Base-by-base conservation (phyloP, 2,888 invertebrate species). In the Calameuta pallipes region DNA sequence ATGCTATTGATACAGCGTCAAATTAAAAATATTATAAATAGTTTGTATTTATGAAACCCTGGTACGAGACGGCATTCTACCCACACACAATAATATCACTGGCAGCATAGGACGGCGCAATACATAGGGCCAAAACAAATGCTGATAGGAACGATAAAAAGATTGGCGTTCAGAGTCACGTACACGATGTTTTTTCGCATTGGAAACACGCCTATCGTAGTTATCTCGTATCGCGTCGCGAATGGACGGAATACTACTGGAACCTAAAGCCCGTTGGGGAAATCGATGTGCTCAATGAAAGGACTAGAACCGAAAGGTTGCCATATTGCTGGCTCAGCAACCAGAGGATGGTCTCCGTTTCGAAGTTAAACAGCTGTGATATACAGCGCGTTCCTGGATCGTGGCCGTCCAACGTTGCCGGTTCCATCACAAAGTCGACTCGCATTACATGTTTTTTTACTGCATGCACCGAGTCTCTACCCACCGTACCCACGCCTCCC, bases 361-460 rank as follows among this genome's bases (percentile, higher is more conserved):
- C 56, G 56, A 56, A 56, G 23, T 56, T 56, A 56, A 56, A 56
- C 56, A 56, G 56, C 56, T 56, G 56, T 23, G 23, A 23, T 56
- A 56, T 56, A 56, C 56, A 23, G 56, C 56, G 56, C 56, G 56
- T 56, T 56, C 56, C 23, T 71, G 31, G 31, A 15, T 71, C 23
- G 31, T n/a, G 31, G 9, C 78, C 80, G 78, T 82, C 83, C 84
- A 76, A 79, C 81, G 85, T 85, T 85, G 85, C 85, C 85, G 71
- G 71, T 78, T 68, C 80, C 30, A 76, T 73, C 31, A 12, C 56
- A 23, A 56, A 56, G 56, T 56, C 79, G 77, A 76, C 81, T 83
- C 76, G 81, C 81, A 85, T 84, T 81, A 81, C 80, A 81, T 80
- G 78, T 83, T 78, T 76, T 84, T 84, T 84, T 83, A 80, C 83